Percentiles rank a stretch among this genome's conserved stretches.
These are phyloP conservation scores for Hesperophylax magnus DNA, from an alignment of 1,140 invertebrate species.

Conservation along the genomic window DNA sequence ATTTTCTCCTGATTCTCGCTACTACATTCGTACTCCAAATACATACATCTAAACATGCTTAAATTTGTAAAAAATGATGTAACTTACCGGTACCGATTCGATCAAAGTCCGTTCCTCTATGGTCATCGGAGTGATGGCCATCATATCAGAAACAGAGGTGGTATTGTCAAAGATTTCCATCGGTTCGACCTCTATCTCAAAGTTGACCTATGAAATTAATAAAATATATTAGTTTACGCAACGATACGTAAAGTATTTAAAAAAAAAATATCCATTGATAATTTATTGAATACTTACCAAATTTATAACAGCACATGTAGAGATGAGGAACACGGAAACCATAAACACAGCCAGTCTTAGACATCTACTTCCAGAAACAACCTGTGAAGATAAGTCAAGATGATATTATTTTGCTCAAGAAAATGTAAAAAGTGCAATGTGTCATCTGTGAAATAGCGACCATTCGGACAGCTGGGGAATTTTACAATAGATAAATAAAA, in stretches of 20 bases:
- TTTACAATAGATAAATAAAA: too few relatives aligned
- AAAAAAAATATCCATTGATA: not conserved
- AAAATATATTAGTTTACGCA: not conserved
- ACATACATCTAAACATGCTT: too few relatives aligned
- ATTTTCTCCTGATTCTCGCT: too few relatives aligned
- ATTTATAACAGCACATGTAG: constrained; percentile 78
- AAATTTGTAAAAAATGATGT: not conserved
- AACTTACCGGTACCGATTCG: constrained; percentile 66
- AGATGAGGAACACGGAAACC: constrained; percentile 76
- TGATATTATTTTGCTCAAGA: not conserved
- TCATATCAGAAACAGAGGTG: constrained; percentile 12
- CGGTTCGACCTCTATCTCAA: constrained; percentile 58
- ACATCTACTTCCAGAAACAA: constrained; percentile 76
- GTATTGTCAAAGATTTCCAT: constrained; percentile 47
- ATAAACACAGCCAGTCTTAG: constrained; percentile 79
- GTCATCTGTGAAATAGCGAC: too few relatives aligned
- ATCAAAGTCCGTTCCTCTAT: constrained; percentile 55
- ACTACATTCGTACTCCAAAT: too few relatives aligned
- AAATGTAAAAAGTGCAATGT: too few relatives aligned
- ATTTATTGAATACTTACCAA: constrained; percentile 70
- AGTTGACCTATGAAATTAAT: constrained; percentile 59
- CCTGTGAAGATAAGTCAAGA: constrained; percentile 60
- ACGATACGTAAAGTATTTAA: not conserved
- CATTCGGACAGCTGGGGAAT: too few relatives aligned
- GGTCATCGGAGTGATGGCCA: constrained; percentile 38